Percentiles rank a stretch among this genome's conserved stretches.
These are phyloP conservation scores for Eremobia ochroleuca DNA, from an alignment of 2,888 invertebrate genomes.

Conservation along the genomic window DNA sequence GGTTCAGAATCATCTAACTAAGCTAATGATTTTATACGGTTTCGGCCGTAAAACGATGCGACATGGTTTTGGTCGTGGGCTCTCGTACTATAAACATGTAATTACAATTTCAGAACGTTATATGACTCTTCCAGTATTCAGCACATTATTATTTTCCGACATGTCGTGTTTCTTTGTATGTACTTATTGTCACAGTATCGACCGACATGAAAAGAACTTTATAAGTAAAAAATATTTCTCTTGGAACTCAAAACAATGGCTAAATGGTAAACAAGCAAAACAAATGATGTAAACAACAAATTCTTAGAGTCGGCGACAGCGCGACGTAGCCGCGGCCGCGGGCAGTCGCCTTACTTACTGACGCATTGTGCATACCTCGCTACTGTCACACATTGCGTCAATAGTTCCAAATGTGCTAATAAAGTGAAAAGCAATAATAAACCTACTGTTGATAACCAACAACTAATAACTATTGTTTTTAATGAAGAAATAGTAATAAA, in stretches of 20 bases:
- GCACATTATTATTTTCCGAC: neutral
- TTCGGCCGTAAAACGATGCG: too few relatives aligned
- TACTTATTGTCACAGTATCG: neutral
- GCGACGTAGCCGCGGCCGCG: slow-evolving; percentile 4
- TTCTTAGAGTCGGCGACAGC: slow-evolving; percentile 65
- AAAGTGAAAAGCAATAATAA: slow-evolving; percentile 14
- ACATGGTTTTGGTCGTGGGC: too few relatives aligned
- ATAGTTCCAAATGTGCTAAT: slow-evolving; percentile 23
- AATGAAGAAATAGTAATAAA: slow-evolving; percentile 21
- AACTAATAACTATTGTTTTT: neutral
- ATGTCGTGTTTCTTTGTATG: neutral
- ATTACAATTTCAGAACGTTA: neutral
- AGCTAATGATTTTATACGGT: too few relatives aligned
- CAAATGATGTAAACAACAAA: slow-evolving; percentile 72
- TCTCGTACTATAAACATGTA: neutral
- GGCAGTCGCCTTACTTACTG: slow-evolving; percentile 44
- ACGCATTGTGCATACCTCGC: slow-evolving; percentile 41
- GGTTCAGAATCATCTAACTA: too few relatives aligned
- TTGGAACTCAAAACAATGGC: slow-evolving; percentile 74
- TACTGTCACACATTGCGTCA: neutral
- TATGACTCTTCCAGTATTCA: neutral
- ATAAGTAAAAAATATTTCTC: slow-evolving; percentile 53
- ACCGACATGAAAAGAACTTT: slow-evolving; percentile 22
- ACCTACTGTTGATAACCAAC: neutral
- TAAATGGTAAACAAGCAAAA: slow-evolving; percentile 67